Evolutionary conservation across 2,797 vertebrate genomes (phyloP).

Genomic region (Pipistrellus kuhlii): DNA sequence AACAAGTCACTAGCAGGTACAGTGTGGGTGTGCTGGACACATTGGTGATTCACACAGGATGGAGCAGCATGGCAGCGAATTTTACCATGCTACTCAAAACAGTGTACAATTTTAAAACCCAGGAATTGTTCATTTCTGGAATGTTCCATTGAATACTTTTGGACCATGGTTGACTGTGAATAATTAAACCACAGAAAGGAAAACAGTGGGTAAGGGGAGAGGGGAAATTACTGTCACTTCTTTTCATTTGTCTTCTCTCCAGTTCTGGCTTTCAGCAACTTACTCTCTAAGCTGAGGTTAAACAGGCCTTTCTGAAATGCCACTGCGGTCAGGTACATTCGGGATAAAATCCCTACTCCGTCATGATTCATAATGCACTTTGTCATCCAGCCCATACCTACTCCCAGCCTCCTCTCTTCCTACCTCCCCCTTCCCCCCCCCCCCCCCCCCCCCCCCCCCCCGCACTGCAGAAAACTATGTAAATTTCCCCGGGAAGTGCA

Average conservation of each 20-base stretch:
- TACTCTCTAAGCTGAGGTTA: not conserved
- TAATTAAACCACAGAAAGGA: not conserved
- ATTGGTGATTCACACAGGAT: not conserved
- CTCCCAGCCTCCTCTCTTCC: not conserved
- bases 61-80: not conserved
- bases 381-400: not conserved
- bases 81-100: not conserved
- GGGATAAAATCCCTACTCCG: not conserved
- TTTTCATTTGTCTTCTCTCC: not conserved
- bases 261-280: not conserved
- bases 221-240: too few relatives aligned
- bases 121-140: not conserved
- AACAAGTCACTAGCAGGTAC: not conserved
- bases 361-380: not conserved
- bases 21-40: not conserved
- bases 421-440: accelerated
- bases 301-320: not conserved
- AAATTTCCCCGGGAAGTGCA: not conserved
- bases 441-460: accelerated
- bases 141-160: not conserved
- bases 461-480: not conserved
- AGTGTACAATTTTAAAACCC: not conserved
- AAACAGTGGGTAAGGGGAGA: not conserved
- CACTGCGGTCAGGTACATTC: not conserved
- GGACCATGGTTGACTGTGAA: not conserved